Evolutionary conservation across 2,113 vertebrate genomes (phyloP).

Genomic region (Crotalus horridus): DNA sequence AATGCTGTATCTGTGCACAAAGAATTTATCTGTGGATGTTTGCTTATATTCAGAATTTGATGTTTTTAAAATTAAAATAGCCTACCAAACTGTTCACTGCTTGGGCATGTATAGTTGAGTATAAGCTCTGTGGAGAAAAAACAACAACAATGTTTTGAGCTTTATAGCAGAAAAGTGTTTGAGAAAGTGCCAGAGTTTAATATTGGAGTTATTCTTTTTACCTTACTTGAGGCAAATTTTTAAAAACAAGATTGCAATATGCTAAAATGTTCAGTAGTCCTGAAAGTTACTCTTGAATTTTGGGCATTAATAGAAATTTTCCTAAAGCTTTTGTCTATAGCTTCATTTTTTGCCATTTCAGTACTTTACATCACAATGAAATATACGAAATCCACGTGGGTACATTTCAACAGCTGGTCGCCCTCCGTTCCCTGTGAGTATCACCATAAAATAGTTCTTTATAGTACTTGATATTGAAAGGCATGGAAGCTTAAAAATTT

Average conservation of each 20-base stretch:
- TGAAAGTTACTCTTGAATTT: not conserved
- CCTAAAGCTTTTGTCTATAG: slow-evolving; percentile 42
- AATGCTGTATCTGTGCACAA: not conserved
- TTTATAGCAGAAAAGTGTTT: not conserved
- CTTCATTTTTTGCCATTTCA: slow-evolving; percentile 69
- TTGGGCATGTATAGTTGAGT: not conserved
- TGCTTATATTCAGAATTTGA: not conserved
- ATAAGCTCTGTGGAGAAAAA: no score
- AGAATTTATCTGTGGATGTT: not conserved
- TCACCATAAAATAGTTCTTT: slow-evolving; percentile 1
- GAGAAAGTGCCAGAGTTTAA: not conserved
- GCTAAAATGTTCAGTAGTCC: not conserved
- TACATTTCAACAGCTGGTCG: slow-evolving; percentile 82
- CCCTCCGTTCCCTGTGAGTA: slow-evolving; percentile 87
- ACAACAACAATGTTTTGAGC: not conserved
- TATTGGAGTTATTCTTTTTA: not conserved
- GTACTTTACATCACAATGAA: slow-evolving; percentile 88
- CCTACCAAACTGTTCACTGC: not conserved
- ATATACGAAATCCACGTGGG: slow-evolving; percentile 79
- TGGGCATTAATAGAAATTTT: slow-evolving; percentile 13
- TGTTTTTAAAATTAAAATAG: not conserved
- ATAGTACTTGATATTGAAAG: slow-evolving; percentile 2
- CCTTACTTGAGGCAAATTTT: not conserved
- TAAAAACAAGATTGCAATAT: not conserved
- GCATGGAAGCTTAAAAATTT: not conserved